Percentiles rank a stretch among this genome's conserved stretches.
phyloP scores from a whole-genome alignment of 2,113 vertebrate genomes.

The Chaenogobius annularis region DNA sequence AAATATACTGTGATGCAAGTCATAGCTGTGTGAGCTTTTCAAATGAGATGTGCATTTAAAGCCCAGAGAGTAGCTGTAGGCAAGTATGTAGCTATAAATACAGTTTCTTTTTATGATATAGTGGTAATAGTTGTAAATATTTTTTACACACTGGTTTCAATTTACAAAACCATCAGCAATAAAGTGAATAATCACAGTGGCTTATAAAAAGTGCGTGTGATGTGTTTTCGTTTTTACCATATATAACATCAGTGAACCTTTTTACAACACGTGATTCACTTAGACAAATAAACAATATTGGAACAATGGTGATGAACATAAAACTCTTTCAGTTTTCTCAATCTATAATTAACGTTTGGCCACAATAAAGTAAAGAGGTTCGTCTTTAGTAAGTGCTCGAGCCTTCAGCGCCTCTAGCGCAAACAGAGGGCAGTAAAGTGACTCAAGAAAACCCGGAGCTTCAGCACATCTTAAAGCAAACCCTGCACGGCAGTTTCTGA shows the following conservation, averaged over 20 bases:
- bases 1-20: constrained; percentile 49
- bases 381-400: neutral
- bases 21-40: constrained; percentile 26
- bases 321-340: too few relatives aligned
- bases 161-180: constrained; percentile 12
- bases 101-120: constrained; percentile 34
- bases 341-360: too few relatives aligned
- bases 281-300: neutral
- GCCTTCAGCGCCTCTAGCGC: neutral
- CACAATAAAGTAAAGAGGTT: neutral
- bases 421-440: neutral
- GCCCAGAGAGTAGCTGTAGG: constrained; percentile 39
- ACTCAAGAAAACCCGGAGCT: neutral
- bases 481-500: too few relatives aligned
- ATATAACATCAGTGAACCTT: neutral
- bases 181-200: constrained; percentile 31
- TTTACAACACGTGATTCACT: neutral
- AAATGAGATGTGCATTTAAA: constrained; percentile 28
- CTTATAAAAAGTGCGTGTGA: neutral
- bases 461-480: neutral
- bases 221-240: neutral
- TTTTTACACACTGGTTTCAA: constrained; percentile 26
- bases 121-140: constrained; percentile 67
- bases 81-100: constrained; percentile 39
- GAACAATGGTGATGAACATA: too few relatives aligned